Base-by-base conservation (phyloP, 2,888 invertebrate genomes). In the Flexamia atlantica region DNA sequence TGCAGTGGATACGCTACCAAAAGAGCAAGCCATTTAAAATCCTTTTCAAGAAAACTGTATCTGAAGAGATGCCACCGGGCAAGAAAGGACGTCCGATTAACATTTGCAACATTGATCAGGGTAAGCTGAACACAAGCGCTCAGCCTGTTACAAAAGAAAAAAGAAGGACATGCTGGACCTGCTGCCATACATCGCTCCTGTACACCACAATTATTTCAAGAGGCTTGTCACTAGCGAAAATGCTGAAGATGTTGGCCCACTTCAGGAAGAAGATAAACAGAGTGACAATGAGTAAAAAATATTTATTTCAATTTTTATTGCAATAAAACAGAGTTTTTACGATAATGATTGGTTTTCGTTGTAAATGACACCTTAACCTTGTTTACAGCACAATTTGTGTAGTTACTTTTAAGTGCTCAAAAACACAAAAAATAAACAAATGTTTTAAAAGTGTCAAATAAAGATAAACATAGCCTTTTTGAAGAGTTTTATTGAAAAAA, bases 61-160 rank as follows among this genome's bases (percentile, higher is more conserved):
- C 20, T 74, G 83, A 83, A 30, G 83, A 83, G 32, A 72, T 83
- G 42, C 72, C 74, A 14, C 83, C 83, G 32, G 57, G 53, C 17
- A 53, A 83, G 50, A 32, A 28, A 68, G 50, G 83, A 72, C 25
- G 74, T 53, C 70, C 70, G 14, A 20, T 50, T n/a, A 36, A 32
- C 64, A 32, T 82, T 50, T 2, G 25, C 40, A 40, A 40, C 40
- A 30, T 82, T n/a, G 9, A 40, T 20, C 40, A n/a, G 25, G n/a
- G 40, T 68, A 68, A 32, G 28, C 72, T 82, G n/a, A 42, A 82
- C 50, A 20, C 7, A 30, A 40, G 40, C 17, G 40, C 20, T 7
- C 12, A 25, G 82, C 70, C 70, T 10, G 76, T 76, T 5, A 74
- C 57, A 10, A 50, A 28, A 17, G 23, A 72, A 46, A 57, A 83